These are phyloP conservation scores for Thymelicus sylvestris DNA, from an alignment of 2,888 invertebrate species.

Conservation along the genomic window DNA sequence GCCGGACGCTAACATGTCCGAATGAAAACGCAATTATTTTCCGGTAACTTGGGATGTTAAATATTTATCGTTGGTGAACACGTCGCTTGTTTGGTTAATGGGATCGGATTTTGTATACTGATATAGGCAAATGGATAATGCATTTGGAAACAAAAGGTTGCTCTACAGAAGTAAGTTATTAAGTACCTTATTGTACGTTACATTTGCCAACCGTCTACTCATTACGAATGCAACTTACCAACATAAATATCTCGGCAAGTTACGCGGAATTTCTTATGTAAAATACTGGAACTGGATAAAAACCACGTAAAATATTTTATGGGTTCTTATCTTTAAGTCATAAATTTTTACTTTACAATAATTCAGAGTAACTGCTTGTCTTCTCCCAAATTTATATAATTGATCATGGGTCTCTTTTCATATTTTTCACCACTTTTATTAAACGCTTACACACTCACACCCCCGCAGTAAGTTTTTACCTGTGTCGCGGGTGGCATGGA, in stretches of 20 bases:
- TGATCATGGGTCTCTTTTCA: not conserved
- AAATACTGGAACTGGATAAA: constrained; percentile 6
- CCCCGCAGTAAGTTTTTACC: no score
- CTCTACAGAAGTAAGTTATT: not conserved
- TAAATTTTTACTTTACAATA: not conserved
- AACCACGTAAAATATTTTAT: constrained; percentile 11
- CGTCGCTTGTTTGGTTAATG: constrained; percentile 41
- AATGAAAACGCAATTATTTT: constrained; percentile 76
- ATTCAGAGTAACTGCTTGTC: not conserved
- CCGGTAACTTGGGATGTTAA: constrained; percentile 63
- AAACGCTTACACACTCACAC: no score
- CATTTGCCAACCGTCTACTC: constrained; percentile 12
- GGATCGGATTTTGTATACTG: constrained; percentile 13
- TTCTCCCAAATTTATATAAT: not conserved
- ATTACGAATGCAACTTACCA: constrained; percentile 9
- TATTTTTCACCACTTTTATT: no score
- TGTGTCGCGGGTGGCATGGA: no score
- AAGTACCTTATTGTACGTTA: constrained; percentile 11
- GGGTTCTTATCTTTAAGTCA: not conserved
- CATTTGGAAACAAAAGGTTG: not conserved
- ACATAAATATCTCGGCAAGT: constrained; percentile 7
- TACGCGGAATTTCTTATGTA: constrained; percentile 4
- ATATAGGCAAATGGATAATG: not conserved
- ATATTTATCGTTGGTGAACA: constrained; percentile 56
- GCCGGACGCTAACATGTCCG: constrained; percentile 72